Conservation (phyloP, 2,797 vertebrate genomes). For the Helarctos malayanus region DNA sequence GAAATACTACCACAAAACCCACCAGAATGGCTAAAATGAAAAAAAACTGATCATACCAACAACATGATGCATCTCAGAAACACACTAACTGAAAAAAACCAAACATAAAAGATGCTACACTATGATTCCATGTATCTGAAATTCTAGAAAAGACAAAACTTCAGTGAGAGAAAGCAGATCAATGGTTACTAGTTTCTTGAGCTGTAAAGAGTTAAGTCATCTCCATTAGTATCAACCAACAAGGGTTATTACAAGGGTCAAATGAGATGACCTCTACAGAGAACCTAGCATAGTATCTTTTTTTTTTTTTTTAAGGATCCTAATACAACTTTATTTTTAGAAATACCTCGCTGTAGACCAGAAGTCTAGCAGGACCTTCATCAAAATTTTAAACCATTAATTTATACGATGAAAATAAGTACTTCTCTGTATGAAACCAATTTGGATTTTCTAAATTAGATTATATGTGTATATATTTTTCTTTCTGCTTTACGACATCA, state of each 20-base stretch:
- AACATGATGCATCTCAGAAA: neutral
- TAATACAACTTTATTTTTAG: neutral
- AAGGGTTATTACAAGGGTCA: neutral
- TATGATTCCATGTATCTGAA: neutral
- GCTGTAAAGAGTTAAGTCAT: neutral
- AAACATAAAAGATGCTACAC: neutral
- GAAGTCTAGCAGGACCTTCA: neutral
- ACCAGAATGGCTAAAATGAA: neutral
- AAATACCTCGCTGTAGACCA: neutral
- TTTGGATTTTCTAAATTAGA: slow-evolving; percentile 26
- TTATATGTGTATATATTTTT: neutral
- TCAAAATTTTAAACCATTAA: slow-evolving; percentile 50
- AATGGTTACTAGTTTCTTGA: neutral
- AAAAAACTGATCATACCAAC: neutral
- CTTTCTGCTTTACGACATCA: slow-evolving; percentile 41
- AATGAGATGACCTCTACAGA: neutral
- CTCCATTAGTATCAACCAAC: neutral
- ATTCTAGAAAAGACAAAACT: slow-evolving; percentile 32
- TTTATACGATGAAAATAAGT: slow-evolving; percentile 57
- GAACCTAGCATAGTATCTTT: neutral
- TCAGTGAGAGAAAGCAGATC: neutral
- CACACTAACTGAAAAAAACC: neutral
- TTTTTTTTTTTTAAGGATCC: neutral
- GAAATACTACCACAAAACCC: neutral
- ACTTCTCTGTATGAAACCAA: slow-evolving; percentile 48